Percentiles rank a stretch among this genome's conserved stretches.
phyloP scores from a whole-genome alignment of 2,113 vertebrate species.

The Pluvialis apricaria region DNA sequence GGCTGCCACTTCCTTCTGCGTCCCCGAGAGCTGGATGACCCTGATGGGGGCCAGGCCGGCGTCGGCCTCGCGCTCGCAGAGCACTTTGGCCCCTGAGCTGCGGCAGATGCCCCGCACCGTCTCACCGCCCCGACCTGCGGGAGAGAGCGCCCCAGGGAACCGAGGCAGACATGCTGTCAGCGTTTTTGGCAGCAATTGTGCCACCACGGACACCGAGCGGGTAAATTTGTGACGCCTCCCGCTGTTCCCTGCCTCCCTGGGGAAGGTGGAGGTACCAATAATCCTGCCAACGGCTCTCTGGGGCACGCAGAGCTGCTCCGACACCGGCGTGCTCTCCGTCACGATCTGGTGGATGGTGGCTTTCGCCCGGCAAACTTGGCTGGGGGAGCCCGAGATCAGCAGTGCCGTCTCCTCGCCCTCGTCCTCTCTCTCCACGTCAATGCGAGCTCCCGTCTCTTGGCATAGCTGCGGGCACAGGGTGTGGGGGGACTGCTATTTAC shows the following conservation, averaged over 20 bases:
- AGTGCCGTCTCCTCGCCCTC: constrained; percentile 60
- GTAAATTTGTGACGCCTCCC: no score
- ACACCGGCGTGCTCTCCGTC: constrained; percentile 70
- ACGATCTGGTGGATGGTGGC: constrained; percentile 79
- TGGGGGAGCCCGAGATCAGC: constrained; percentile 81
- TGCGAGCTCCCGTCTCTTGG: constrained; percentile 78
- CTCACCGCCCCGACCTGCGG: constrained; percentile 85
- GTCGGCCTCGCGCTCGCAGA: constrained; percentile 68
- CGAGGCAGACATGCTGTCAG: fast-evolving
- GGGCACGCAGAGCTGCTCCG: constrained; percentile 80
- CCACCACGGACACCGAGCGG: fast-evolving
- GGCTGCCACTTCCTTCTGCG: constrained; percentile 74
- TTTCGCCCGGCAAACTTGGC: constrained; percentile 80
- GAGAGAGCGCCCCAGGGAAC: neutral
- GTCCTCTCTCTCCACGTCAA: constrained; percentile 65
- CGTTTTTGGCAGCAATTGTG: neutral
- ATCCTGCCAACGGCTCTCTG: constrained; percentile 83
- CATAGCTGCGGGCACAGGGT: constrained; percentile 66
- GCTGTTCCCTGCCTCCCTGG: neutral
- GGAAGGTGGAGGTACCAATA: constrained; percentile 73
- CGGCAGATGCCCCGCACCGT: constrained; percentile 81
- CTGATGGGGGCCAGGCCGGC: constrained; percentile 43
- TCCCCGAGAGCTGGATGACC: constrained; percentile 80
- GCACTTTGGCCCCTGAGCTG: constrained; percentile 81
- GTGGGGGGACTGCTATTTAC: neutral